Base-by-base conservation (phyloP, 2,797 vertebrate genomes). In the Anguilla pacifica region DNA sequence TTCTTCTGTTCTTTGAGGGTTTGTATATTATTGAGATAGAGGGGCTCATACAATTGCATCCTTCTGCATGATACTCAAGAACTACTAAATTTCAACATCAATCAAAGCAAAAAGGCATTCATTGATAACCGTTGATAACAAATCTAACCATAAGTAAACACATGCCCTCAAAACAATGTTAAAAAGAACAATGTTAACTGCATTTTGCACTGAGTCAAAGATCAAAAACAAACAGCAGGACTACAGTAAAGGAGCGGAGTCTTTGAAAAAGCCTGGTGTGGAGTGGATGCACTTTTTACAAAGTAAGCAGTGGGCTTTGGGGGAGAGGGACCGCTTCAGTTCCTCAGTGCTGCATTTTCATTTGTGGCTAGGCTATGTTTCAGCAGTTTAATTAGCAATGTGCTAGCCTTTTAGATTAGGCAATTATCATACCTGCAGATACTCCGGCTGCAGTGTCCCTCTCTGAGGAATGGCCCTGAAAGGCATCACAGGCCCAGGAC, bases 301-400 rank as follows among this genome's bases (percentile, higher is more conserved):
- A 10, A 39, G 72, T 39, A 31, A 77, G 72, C 72, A 39, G 35
- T 0, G 35, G 35, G 35, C 43, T 39, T 6, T 59, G 17, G 19
- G 35, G 35, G 13, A 11, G 3, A 17, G 2, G 19, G 15, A 15
- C 19, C 15, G 39, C 70, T 59, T 85, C 67, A 17, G 46, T 85
- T 61, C 39, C 51, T 88, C 35, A 64, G 67, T 74, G 57, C 9
- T 35, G 39, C 51, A 77, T 86, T 88, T 74, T 64, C 59, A 87
- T 85, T 88, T 61, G 70, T 59, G 70, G 67, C 72, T 79, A 51
- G 53, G 49, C 72, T 74, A 79, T 86, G 51, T 84, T 43, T 87
- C 53, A 87, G 59, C 61, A 85, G 86, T 85, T 91, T 43, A 91
- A 84, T 90, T 87, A 88, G 49, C 82, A 88, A 64, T 86, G 88